Base-by-base conservation (phyloP, 2,888 invertebrate species). In the Leucoptera coffeella region DNA sequence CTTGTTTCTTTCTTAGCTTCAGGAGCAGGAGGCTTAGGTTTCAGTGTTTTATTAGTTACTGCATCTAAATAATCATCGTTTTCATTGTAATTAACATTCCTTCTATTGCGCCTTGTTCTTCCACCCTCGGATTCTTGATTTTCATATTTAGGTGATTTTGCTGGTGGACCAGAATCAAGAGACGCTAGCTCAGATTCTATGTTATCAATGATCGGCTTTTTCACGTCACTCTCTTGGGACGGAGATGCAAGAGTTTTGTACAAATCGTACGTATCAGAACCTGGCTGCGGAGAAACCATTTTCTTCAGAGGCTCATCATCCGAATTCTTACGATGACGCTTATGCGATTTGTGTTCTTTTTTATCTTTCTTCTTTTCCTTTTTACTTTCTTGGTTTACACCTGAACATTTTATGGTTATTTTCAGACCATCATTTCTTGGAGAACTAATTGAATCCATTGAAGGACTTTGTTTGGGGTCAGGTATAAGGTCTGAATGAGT, bases 61-160 rank as follows among this genome's bases (percentile, higher is more conserved):
- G 50, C 50, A 51, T 73, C 51, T 47, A 75, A 39, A 52, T 69
- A 52, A 55, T 74, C 51, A 62, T 74, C 62, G 59, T 73, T 60
- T 65, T 74, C 58, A 67, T 72, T 56, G 61, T 78, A 72, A 40
- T 72, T 72, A 29, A 72, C 54, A 40, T 67, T 71, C 29, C 60
- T 57, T 32, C 72, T 55, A 39, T 69, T 64, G 34, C 72, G 52
- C 38, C 71, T 50, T 12, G 72, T 54, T 38, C 72, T 50, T 7
- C 72, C 72, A 21, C 42, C 29, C 6, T 23, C 15, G 19, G 22
- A 17, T 40, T 71, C 71, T 40, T 61, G 57, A 44, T 58, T 61
- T 45, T 60, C 60, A 35, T 53, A 37, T 28, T 46, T 47, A 25
- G 58, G 52, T 13, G 60, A 53, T 35, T 49, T 54, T 14, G 45